A percentile compares a stretch with the other conserved stretches of the same genome.
phyloP scores from a whole-genome alignment of 2,113 vertebrate genomes.

The Mungos mungo region DNA sequence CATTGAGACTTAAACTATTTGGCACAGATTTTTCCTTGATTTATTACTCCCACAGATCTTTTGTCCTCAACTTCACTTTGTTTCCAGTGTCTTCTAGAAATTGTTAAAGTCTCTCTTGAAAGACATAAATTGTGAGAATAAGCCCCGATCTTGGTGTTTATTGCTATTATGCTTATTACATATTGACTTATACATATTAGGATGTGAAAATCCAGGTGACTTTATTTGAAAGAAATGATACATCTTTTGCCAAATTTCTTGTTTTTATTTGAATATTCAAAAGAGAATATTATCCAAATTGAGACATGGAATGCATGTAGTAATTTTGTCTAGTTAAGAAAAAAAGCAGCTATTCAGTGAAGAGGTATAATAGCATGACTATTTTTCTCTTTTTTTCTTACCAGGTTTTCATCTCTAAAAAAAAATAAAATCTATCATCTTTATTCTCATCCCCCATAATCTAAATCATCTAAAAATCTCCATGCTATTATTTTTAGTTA shows the following conservation, averaged over 20 bases:
- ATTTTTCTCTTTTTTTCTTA: not conserved
- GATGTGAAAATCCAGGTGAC: not conserved
- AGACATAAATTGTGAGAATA: not conserved
- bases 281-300: not conserved
- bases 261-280: not conserved
- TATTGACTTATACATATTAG: not conserved
- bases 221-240: slow-evolving; percentile 4
- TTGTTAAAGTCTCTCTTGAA: not conserved
- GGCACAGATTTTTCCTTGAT: not conserved
- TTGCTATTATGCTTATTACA: not conserved
- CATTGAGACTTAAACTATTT: not conserved
- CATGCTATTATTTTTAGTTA: not conserved
- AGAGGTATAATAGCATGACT: not conserved
- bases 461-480: not conserved
- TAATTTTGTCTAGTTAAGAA: not conserved
- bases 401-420: not conserved
- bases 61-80: not conserved
- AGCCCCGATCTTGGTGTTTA: not conserved
- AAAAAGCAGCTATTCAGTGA: not conserved
- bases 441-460: not conserved
- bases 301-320: not conserved
- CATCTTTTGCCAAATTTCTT: not conserved
- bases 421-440: not conserved
- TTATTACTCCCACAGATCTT: not conserved
- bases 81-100: not conserved